phyloP scores from a whole-genome alignment of 2,113 vertebrate genomes.

The Panurus biarmicus region DNA sequence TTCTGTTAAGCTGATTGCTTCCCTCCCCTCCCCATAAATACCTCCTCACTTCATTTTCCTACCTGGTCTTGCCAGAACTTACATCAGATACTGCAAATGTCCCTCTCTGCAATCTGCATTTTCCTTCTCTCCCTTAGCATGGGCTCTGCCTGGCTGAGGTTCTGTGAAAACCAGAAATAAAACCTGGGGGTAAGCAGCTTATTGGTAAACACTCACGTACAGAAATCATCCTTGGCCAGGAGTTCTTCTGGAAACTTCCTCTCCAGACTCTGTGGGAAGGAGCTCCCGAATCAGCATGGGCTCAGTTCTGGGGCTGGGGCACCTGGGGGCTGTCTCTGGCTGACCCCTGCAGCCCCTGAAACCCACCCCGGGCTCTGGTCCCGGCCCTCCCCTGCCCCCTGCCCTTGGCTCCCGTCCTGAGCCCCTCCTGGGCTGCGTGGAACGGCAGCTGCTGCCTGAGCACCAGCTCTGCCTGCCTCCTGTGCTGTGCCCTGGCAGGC shows the following conservation, averaged over 20 bases:
- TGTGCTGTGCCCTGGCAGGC: too few species aligned
- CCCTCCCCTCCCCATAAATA: background rate
- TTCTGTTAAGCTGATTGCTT: background rate
- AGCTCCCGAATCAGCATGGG: background rate
- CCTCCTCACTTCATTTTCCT: background rate
- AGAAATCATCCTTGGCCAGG: background rate
- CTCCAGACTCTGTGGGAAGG: background rate
- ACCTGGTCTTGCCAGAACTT: background rate
- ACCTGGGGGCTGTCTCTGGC: background rate
- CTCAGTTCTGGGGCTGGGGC: fast-evolving
- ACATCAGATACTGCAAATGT: background rate
- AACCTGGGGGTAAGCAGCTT: background rate
- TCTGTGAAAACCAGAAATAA: background rate
- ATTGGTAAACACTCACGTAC: background rate
- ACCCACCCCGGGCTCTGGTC: fast-evolving
- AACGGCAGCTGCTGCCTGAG: background rate
- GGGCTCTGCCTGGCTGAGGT: background rate
- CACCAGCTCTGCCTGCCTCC: too few species aligned
- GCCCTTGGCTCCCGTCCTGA: background rate
- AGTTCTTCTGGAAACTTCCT: background rate
- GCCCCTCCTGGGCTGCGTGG: background rate
- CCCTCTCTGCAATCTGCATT: background rate
- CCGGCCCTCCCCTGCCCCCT: background rate
- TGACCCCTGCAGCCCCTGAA: background rate
- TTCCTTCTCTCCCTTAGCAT: background rate